Conservation (phyloP, 2,888 invertebrate genomes). For the Lepidonotus clava region DNA sequence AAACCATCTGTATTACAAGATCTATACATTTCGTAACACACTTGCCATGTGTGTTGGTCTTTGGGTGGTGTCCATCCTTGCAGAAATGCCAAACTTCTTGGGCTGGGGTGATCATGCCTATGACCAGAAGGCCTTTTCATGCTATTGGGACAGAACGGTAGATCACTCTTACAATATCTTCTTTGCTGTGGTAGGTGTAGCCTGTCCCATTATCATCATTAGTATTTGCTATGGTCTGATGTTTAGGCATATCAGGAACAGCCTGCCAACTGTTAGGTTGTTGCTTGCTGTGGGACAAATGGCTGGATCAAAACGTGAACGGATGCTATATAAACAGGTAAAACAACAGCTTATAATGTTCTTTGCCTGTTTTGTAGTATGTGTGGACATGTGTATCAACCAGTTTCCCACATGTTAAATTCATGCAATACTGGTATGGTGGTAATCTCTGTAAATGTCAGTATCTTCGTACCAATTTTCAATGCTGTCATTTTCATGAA, state of each 20-base stretch:
- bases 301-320: neutral
- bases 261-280: neutral
- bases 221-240: conserved; percentile 53
- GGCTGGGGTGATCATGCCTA: conserved; percentile 67
- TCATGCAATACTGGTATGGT: too few species aligned
- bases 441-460: too few species aligned
- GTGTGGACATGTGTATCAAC: too few species aligned
- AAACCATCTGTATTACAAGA: conserved; percentile 56
- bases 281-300: neutral
- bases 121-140: conserved; percentile 65
- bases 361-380: neutral
- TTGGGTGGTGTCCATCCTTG: conserved; percentile 64
- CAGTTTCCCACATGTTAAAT: too few species aligned
- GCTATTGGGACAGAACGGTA: conserved; percentile 65
- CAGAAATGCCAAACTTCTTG: conserved; percentile 63
- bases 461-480: too few species aligned
- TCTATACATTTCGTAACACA: conserved; percentile 62
- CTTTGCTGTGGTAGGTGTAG: conserved; percentile 62
- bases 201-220: conserved; percentile 53
- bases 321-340: too few species aligned
- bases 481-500: too few species aligned
- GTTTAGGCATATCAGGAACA: conserved; percentile 22
- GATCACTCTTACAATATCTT: conserved; percentile 64
- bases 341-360: neutral
- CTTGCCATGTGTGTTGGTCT: conserved; percentile 59